phyloP scores from a whole-genome alignment of 2,113 vertebrate genomes.

The Peromyscus leucopus region DNA sequence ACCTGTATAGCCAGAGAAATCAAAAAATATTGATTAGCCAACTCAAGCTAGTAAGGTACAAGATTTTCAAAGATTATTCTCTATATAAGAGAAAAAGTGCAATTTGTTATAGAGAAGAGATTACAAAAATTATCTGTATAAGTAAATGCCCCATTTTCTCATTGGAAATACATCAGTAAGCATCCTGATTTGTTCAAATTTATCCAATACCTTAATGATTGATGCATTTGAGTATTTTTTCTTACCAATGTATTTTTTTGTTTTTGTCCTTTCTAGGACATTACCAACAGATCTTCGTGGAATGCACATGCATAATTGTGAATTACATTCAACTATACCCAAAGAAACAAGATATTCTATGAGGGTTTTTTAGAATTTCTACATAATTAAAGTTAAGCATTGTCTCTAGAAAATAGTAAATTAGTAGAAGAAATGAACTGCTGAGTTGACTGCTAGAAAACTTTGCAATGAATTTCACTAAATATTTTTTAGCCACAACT shows the following conservation, averaged over 20 bases:
- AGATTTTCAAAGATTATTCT: conserved; percentile 5
- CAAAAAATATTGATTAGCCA: conserved; percentile 9
- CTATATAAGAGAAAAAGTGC: neutral
- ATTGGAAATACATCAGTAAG: conserved; percentile 9
- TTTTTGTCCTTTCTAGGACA: conserved; percentile 39
- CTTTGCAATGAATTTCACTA: neutral
- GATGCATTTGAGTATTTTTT: neutral
- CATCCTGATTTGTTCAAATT: neutral
- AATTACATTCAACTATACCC: conserved; percentile 10
- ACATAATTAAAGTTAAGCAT: conserved; percentile 5
- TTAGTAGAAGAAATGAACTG: conserved; percentile 37
- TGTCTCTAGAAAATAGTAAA: neutral
- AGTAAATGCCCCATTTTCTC: neutral
- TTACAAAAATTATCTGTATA: neutral
- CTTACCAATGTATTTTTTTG: neutral
- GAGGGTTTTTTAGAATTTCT: neutral
- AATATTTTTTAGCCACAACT: conserved; percentile 33
- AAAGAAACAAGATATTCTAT: conserved; percentile 35
- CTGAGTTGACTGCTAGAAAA: conserved; percentile 16
- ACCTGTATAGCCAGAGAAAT: conserved; percentile 2
- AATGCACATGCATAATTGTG: neutral
- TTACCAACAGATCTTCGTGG: neutral
- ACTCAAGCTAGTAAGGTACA: conserved; percentile 38
- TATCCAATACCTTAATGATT: conserved; percentile 20
- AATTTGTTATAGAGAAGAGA: conserved; percentile 29